Conservation (phyloP, 2,888 invertebrate species). For the Copidosoma aretas region DNA sequence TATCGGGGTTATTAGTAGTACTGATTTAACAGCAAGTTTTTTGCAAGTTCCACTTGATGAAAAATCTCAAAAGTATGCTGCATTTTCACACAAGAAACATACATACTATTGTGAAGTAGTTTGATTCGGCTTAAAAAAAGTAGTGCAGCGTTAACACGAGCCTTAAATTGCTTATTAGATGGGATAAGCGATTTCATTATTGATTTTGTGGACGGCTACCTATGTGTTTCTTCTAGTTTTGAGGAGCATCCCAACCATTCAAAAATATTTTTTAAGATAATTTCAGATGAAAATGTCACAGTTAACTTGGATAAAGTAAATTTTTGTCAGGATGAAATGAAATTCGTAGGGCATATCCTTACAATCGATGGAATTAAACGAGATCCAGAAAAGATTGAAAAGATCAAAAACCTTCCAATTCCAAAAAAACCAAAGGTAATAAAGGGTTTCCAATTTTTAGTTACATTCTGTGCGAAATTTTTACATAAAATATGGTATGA, state of each 20-base stretch:
- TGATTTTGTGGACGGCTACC: background rate
- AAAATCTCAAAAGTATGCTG: background rate
- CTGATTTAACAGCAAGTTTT: background rate
- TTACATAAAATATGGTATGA: background rate
- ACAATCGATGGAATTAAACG: slow-evolving; percentile 39
- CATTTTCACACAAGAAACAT: background rate
- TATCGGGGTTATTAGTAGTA: background rate
- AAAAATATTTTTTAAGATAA: background rate
- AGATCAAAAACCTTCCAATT: slow-evolving; percentile 41
- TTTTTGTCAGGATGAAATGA: slow-evolving; percentile 42
- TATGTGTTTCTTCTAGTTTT: background rate
- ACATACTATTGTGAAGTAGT: no score
- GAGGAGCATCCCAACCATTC: background rate
- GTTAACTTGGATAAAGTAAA: slow-evolving; percentile 39
- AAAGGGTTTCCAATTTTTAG: slow-evolving; percentile 42
- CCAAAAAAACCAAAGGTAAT: slow-evolving; percentile 42
- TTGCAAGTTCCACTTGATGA: background rate
- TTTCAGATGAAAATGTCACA: background rate
- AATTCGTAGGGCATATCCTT: slow-evolving; percentile 46
- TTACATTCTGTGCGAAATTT: slow-evolving; percentile 28
- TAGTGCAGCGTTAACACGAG: background rate
- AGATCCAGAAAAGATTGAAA: slow-evolving; percentile 41
- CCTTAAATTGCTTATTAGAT: background rate
- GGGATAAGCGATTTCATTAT: background rate
- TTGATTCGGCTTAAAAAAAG: background rate